Evolutionary conservation across 2,797 vertebrate species (phyloP).

Genomic region (Etheostoma perlongum): DNA sequence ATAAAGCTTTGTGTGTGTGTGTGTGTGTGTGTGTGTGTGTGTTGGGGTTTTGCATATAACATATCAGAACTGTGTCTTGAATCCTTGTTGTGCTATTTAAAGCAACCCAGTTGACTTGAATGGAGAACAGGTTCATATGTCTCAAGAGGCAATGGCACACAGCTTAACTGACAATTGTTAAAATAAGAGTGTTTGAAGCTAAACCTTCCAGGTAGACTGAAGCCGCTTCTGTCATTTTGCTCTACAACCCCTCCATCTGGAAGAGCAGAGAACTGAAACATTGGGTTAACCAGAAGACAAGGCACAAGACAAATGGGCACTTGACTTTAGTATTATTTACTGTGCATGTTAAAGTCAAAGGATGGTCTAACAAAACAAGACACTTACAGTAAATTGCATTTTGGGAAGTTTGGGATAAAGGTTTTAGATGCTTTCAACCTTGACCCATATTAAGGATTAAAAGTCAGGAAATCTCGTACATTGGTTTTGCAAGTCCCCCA

Average conservation of each 20-base stretch:
- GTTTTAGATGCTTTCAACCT: neutral
- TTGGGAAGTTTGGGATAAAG: neutral
- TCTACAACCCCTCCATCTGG: conserved; percentile 63
- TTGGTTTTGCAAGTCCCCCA: neutral
- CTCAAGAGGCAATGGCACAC: neutral
- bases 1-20: neutral
- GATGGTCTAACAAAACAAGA: neutral
- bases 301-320: too few species aligned
- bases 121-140: neutral
- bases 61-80: neutral
- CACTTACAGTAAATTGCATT: neutral
- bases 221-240: conserved; percentile 21
- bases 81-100: neutral
- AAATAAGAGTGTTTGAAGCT: conserved; percentile 17
- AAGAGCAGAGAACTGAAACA: conserved; percentile 47
- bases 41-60: neutral
- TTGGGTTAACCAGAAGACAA: neutral
- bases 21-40: neutral
- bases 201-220: neutral
- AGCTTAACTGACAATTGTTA: neutral
- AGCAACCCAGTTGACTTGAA: neutral
- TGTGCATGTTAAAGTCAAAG: neutral
- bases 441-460: rapidly evolving
- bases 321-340: neutral
- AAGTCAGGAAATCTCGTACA: neutral